Percentiles rank a stretch among this genome's conserved stretches.
Evolutionary conservation across 2,113 vertebrate species (phyloP).

Genomic region (Misgurnus anguillicaudatus): DNA sequence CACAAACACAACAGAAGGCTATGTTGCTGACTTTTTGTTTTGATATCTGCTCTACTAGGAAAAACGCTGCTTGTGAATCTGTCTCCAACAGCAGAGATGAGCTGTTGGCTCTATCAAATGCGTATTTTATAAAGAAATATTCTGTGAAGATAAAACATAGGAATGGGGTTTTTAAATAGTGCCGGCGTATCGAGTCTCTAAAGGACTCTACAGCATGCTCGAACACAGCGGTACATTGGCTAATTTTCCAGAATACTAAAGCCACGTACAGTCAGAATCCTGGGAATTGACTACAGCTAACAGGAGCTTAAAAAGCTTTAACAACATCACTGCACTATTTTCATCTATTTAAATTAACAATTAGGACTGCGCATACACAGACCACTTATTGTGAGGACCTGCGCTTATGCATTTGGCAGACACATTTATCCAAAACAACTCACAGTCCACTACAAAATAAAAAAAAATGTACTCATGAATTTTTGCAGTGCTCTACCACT

Average conservation of each 20-base stretch:
- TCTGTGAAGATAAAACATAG: conserved; percentile 42
- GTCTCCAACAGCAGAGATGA: conserved; percentile 24
- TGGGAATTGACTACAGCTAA: not conserved
- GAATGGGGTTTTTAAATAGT: conserved; percentile 58
- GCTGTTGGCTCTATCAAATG: conserved; percentile 47
- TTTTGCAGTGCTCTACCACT: too few relatives aligned
- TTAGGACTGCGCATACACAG: not conserved
- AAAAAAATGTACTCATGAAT: too few relatives aligned
- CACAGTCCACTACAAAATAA: too few relatives aligned
- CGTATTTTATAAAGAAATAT: conserved; percentile 56
- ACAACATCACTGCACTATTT: not conserved
- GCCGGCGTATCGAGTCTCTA: conserved; percentile 58
- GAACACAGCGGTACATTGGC: conserved; percentile 54
- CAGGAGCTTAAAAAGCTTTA: not conserved
- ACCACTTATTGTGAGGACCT: too few relatives aligned
- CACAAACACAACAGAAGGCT: not conserved
- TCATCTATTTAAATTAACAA: conserved; percentile 1
- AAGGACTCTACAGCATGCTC: conserved; percentile 58
- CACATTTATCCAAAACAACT: too few relatives aligned
- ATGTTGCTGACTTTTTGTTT: conserved; percentile 8
- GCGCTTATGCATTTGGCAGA: too few relatives aligned
- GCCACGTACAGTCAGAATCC: not conserved
- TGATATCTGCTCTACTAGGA: conserved; percentile 12
- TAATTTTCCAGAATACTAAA: conserved; percentile 35
- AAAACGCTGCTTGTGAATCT: conserved; percentile 28